Conservation (phyloP, 2,797 vertebrate species). For the Pteronotus mesoamericanus region DNA sequence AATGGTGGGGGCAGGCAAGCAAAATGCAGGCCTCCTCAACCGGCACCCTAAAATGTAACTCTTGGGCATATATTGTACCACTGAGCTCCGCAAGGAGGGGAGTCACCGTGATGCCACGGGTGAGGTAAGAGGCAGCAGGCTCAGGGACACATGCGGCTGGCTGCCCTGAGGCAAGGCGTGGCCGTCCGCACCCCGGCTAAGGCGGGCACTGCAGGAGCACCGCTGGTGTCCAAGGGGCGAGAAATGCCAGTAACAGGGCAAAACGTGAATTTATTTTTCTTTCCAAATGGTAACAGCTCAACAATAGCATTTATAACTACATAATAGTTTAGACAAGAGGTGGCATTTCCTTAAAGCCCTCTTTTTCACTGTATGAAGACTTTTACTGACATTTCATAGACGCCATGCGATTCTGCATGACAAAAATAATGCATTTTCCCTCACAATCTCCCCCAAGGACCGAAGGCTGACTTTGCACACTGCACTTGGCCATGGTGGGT, state of each 20-base stretch:
- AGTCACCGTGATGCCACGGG: background rate
- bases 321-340: background rate
- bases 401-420: background rate
- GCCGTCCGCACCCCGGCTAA: fast-evolving
- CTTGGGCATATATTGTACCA: background rate
- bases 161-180: background rate
- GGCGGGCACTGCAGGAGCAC: background rate
- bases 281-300: background rate
- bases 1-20: background rate
- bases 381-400: background rate
- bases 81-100: background rate
- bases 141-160: background rate
- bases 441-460: background rate
- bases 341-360: background rate
- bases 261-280: background rate
- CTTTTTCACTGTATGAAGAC: background rate
- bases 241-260: background rate
- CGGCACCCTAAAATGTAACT: background rate
- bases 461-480: background rate
- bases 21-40: background rate
- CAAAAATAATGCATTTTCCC: background rate
- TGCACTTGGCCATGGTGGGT: fast-evolving
- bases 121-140: background rate
- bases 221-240: fast-evolving
- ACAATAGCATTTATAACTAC: background rate